Base-by-base conservation (phyloP, 2,797 vertebrate genomes). In the Botia almorhae region DNA sequence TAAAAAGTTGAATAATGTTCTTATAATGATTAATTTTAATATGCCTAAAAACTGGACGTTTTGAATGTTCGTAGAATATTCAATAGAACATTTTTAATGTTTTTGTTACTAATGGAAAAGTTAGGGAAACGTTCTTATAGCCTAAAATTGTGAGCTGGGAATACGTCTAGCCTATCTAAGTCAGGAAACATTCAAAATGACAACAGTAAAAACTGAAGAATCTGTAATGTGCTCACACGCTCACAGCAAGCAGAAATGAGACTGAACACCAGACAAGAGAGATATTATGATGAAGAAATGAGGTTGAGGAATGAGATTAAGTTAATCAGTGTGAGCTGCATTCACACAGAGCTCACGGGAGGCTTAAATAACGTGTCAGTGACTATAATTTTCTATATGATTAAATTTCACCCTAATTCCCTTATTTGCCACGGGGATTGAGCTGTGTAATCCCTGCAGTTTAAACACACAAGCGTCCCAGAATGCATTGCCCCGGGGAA, bases 361-460 rank as follows among this genome's bases (percentile, higher is more conserved):
- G 71, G 55, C 76, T 77, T 75, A 56, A 83, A 65, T 75, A 83
- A 68, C 56, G 23, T 80, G 74, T 81, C 70, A 63, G 46, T 78
- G 64, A 74, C 74, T 65, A 55, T 76, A 71, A 70, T 72, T 78
- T 7, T 51, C n/a, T 36, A 26, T 81, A 81, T 85, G 86, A 87
- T 85, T 87, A 76, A 77, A 81, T 84, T 87, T 87, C 84, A 83
- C 50, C 83, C 81, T 84, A 85, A 85, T 85, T 87, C 82, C 81
- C 76, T 61, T 85, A 85, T 87, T 87, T 84, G 84, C 69, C 67
- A 87, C 50, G 84, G 86, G 78, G 84, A 85, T 84, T 82, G 84
- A 80, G 61, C 50, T 14, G 48, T 71, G 76, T 87, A 87, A 86
- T 87, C 83, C 76, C 76, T 43, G 63, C 81, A 63, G 72, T 71